Conservation (phyloP, 2,888 invertebrate species). For the Pammene fasciana region DNA sequence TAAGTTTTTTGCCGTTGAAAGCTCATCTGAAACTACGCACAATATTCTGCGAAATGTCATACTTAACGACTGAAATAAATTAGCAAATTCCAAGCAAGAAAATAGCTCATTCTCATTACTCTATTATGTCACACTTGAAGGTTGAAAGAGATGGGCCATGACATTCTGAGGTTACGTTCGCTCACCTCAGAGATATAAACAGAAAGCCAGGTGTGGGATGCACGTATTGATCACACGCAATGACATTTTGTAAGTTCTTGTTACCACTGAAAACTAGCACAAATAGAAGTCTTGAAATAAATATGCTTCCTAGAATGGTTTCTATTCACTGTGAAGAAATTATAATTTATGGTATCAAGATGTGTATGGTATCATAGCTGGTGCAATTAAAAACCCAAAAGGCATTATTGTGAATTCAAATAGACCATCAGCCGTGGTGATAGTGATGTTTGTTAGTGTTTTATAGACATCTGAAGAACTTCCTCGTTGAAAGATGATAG, state of each 20-base stretch:
- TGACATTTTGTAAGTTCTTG: not conserved
- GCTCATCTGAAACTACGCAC: not conserved
- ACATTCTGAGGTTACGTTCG: conserved; percentile 59
- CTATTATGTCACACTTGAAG: conserved; percentile 47
- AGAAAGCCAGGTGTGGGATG: conserved; percentile 37
- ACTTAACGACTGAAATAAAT: conserved; percentile 8
- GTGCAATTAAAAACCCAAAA: not conserved
- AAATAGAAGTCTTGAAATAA: not conserved
- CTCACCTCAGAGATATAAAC: conserved; percentile 43
- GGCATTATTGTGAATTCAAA: not conserved
- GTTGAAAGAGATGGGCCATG: conserved; percentile 60
- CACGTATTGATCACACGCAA: not conserved
- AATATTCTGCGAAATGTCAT: not conserved
- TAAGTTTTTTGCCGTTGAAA: not conserved
- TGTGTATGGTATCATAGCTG: not conserved
- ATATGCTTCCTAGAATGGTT: not conserved
- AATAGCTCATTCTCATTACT: conserved; percentile 22
- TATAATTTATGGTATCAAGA: too few relatives aligned
- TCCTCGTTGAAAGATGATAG: too few relatives aligned
- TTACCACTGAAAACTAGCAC: not conserved
- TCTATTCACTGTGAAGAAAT: not conserved
- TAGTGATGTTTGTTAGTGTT: too few relatives aligned
- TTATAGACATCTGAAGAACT: too few relatives aligned
- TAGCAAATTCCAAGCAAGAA: conserved; percentile 8
- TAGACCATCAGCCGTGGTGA: not conserved